Conservation (phyloP, 2,797 vertebrate genomes). For the Halcyon smyrnensis region DNA sequence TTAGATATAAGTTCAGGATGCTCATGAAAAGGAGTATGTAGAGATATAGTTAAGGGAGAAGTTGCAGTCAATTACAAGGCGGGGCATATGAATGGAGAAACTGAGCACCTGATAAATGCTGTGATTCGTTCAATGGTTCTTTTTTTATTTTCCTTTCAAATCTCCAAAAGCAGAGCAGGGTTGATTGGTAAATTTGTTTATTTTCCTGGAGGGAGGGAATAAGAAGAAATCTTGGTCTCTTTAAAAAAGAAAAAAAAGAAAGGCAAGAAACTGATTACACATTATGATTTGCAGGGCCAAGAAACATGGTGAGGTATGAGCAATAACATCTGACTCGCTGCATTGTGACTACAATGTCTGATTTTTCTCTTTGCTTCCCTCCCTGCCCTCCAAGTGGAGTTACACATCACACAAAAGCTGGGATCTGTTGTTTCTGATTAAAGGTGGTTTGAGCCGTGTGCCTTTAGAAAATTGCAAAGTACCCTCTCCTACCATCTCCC, state of each 20-base stretch:
- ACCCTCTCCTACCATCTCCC: background rate
- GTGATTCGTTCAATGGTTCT: background rate
- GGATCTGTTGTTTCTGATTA: constrained; percentile 7
- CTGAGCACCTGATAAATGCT: background rate
- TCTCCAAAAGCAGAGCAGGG: background rate
- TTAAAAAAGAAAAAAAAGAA: background rate
- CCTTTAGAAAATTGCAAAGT: background rate
- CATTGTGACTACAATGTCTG: background rate
- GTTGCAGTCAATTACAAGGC: background rate
- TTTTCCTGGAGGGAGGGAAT: background rate
- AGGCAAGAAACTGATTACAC: background rate
- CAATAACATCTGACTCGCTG: background rate
- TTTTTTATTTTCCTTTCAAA: background rate
- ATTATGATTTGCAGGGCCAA: background rate
- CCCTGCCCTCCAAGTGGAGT: background rate
- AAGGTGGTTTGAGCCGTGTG: background rate
- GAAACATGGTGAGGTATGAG: background rate
- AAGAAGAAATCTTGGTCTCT: background rate
- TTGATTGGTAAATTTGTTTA: background rate
- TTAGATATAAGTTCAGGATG: background rate
- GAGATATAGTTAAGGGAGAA: background rate
- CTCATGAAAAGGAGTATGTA: background rate
- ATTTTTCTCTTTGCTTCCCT: background rate
- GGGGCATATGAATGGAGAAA: background rate
- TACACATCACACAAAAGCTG: background rate